Evolutionary conservation across 2,888 invertebrate species (phyloP).

Genomic region (Nematopogon swammerdamellus): DNA sequence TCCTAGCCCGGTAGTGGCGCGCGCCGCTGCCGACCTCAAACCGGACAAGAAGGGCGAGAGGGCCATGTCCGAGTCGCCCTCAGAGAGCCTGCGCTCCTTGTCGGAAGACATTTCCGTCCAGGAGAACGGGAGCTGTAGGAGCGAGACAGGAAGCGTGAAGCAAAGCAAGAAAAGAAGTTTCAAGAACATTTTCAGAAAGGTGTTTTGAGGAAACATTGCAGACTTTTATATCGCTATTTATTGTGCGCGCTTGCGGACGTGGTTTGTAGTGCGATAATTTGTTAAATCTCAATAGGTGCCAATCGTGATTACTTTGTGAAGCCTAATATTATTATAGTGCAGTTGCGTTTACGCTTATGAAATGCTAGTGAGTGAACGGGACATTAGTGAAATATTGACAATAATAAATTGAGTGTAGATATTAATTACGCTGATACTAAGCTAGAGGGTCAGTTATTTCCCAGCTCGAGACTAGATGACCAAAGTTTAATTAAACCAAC

Average conservation of each 20-base stretch:
- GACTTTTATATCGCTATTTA: constrained; percentile 13
- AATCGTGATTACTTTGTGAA: constrained; percentile 51
- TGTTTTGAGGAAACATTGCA: constrained; percentile 56
- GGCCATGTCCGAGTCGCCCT: constrained; percentile 41
- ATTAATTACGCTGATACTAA: not conserved
- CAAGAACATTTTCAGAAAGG: constrained; percentile 75
- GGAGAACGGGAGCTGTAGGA: constrained; percentile 31
- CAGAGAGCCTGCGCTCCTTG: constrained; percentile 46
- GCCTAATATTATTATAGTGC: constrained; percentile 30
- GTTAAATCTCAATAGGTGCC: constrained; percentile 46
- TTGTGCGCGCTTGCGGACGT: constrained; percentile 16
- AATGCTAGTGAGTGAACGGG: constrained; percentile 12
- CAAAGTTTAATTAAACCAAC: too few relatives aligned
- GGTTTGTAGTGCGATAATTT: constrained; percentile 13
- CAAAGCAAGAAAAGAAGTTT: constrained; percentile 65
- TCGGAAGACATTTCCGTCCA: constrained; percentile 32
- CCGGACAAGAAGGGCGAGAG: constrained; percentile 36
- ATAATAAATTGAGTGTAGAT: not conserved
- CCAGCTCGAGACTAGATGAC: not conserved
- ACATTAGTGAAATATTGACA: constrained; percentile 12
- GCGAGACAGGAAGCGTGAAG: constrained; percentile 35
- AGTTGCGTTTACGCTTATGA: constrained; percentile 22
- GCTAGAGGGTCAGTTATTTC: not conserved
- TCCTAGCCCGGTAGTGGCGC: constrained; percentile 31
- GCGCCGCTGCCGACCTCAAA: constrained; percentile 30